These are phyloP conservation scores for Heterohyrax brucei DNA, from an alignment of 2,797 vertebrate species.

Conservation along the genomic window DNA sequence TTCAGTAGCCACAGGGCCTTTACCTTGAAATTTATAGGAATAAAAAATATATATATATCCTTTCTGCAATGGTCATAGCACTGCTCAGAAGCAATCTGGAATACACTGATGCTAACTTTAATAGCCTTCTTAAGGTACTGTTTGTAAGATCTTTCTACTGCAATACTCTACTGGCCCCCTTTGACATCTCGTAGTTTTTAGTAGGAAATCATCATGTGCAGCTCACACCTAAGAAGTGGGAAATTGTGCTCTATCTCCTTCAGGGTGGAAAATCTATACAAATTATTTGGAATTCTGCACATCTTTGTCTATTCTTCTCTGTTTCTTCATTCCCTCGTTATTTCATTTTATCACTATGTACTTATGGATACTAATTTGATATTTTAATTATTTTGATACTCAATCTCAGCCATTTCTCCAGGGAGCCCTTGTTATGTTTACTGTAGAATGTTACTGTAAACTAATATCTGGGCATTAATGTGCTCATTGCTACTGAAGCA, in stretches of 20 bases:
- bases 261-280: background rate
- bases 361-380: background rate
- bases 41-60: background rate
- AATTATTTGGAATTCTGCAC: background rate
- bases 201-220: background rate
- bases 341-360: background rate
- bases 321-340: background rate
- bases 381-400: background rate
- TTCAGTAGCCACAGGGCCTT: background rate
- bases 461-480: background rate
- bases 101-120: background rate
- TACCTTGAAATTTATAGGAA: background rate
- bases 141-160: background rate
- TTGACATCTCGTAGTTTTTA: background rate
- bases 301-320: background rate
- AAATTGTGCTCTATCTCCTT: background rate
- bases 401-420: background rate
- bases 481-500: background rate
- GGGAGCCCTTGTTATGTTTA: background rate
- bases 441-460: background rate
- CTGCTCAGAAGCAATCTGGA: background rate
- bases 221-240: background rate
- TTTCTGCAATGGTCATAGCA: background rate
- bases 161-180: background rate
- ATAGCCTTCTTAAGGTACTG: background rate